Evolutionary conservation across 2,888 invertebrate species (phyloP), one percentile per base, ranked within the genome.

Genomic region (Cheilosia vulpina): DNA sequence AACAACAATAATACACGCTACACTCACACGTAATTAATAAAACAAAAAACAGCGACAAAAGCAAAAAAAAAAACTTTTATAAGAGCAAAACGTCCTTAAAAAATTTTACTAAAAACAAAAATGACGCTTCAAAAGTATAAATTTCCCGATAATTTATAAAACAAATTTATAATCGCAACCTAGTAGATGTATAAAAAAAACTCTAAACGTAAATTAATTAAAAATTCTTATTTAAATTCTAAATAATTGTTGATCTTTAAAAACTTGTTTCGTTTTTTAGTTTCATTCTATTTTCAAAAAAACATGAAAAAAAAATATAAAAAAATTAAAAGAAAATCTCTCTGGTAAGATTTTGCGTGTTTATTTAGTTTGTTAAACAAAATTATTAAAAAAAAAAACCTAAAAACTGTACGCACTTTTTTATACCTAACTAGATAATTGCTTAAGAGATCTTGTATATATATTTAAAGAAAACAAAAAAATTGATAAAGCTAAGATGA

Each of bases 381-480:
- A 68, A 60, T 60, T 24, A 43, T 52, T 13, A 38, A 38, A 5
- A 24, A 58, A 66, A 78, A 71, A 31, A 31, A 31, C 31, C 9
- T 65, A 66, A 79, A 72, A 63, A 71, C 62, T 60, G 58, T 62
- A 72, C 63, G 69, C 85, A 81, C 80, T 77, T 85, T 84, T 85
- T 81, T 81, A 85, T 77, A 85, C 72, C 71, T 77, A 85, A 79
- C 76, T 85, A 85, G 85, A 81, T 85, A 85, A 85, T 85, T 85
- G 80, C 85, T 72, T 80, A 85, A 81, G 85, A 85, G 66, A 80
- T 79, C 79, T 84, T 84, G 84, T 84, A 84, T 38, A 84, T 84
- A 84, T 79, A 84, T 79, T 79, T 79, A 80, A 84, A 55, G 57
- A 69, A 73, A 65, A 60, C 38, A 27, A 76, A 75, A n/a, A 71